Conservation (phyloP, 2,113 vertebrate species). For the Martes martes region DNA sequence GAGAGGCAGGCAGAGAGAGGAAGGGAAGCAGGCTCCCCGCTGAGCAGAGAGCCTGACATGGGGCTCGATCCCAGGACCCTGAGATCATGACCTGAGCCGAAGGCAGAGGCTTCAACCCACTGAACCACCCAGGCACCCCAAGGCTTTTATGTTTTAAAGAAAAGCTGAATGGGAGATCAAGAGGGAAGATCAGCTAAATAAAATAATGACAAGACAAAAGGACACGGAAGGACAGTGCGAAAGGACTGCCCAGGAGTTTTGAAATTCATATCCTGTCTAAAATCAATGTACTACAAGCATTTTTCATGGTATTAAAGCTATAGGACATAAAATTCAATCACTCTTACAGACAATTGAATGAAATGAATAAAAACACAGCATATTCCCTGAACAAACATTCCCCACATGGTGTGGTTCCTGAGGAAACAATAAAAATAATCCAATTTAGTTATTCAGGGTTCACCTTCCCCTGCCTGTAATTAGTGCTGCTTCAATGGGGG, state of each 20-base stretch:
- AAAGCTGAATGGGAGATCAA: neutral
- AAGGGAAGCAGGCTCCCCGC: too few relatives aligned
- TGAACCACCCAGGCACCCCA: too few relatives aligned
- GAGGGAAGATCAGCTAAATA: neutral
- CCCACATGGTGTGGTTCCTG: slow-evolving; percentile 54
- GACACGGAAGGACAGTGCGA: neutral
- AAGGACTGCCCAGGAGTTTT: neutral
- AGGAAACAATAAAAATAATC: slow-evolving; percentile 72
- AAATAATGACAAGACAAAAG: neutral
- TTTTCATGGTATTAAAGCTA: slow-evolving; percentile 41
- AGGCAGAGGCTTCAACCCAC: too few relatives aligned
- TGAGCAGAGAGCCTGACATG: too few relatives aligned
- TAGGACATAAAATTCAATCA: slow-evolving; percentile 57
- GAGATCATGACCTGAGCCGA: too few relatives aligned
- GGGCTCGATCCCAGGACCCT: too few relatives aligned
- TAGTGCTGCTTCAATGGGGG: neutral
- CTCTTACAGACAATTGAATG: slow-evolving; percentile 54
- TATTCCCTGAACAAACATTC: slow-evolving; percentile 60
- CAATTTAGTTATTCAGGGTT: slow-evolving; percentile 32
- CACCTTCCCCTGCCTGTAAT: slow-evolving; percentile 51
- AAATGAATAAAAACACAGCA: slow-evolving; percentile 48
- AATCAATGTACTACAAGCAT: slow-evolving; percentile 11
- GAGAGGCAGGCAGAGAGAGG: too few relatives aligned
- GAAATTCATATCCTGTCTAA: slow-evolving; percentile 42
- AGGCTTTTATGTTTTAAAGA: neutral